Evolutionary conservation across 2,797 vertebrate genomes (phyloP), one percentile per base, ranked within the genome.

Genomic region (Lithobates sylvaticus): DNA sequence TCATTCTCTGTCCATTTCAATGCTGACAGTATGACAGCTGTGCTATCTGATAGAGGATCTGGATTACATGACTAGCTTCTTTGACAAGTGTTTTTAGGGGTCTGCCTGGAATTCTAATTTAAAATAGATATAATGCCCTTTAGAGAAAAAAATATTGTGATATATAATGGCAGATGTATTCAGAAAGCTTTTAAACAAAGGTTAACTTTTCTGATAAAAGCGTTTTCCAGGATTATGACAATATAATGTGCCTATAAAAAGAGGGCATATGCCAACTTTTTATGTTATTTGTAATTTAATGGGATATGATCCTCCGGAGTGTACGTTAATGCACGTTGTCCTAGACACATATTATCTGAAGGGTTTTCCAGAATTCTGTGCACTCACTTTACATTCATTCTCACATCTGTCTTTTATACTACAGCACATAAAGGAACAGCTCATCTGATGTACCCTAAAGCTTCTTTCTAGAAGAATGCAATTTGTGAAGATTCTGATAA

Each of bases 221-320:
- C 81, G 75, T 82, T 74, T 73, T 47, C 70, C n/a, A 83, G n/a
- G 74, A 83, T 44, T 83, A 67, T 67, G 61, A 83, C 64, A 47
- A 39, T 18, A 74, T 83, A 83, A 83, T 75, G 61, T 83, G 81
- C 64, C 70, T 67, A 75, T 75, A 67, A 83, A 83, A 75, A 26
- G 36, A 83, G 81, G 70, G 71, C 72, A 83, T 83, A 75, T 75
- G 81, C 72, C 58, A 75, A 74, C 54, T 83, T 74, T 75, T 75
- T 39, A 75, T 83, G 81, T 74, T 83, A 83, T 83, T 83, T 75
- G 34, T 73, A 72, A 81, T 81, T 61, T 81, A 81, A 81, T 81
- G 68, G 69, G 65, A 65, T 82, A 65, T 27, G 36, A 82, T 74
- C 70, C 80, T 82, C 80, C 5, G 29, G 80, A 64, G 70, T 72